phyloP scores from a whole-genome alignment of 1,140 invertebrate species.

The Formica selysi region DNA sequence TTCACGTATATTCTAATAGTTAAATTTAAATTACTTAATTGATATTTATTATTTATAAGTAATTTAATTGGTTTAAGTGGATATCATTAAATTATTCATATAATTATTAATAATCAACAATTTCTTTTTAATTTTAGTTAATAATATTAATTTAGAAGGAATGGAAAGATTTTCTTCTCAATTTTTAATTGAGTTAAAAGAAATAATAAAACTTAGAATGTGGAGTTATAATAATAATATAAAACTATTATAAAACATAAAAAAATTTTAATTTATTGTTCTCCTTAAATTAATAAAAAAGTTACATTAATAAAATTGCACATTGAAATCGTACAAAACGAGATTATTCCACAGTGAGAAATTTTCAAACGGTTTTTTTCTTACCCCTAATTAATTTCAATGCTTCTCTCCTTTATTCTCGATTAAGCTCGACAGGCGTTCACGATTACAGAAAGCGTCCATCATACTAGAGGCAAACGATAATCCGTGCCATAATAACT shows the following conservation, averaged over 20 bases:
- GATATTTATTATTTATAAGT: too few species aligned
- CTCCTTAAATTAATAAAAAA: background rate
- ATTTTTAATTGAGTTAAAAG: too few species aligned
- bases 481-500: slow-evolving; percentile 37
- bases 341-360: background rate
- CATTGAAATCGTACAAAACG: background rate
- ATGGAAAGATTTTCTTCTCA: too few species aligned
- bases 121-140: background rate
- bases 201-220: too few species aligned
- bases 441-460: slow-evolving; percentile 16
- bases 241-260: too few species aligned
- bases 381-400: slow-evolving; percentile 4
- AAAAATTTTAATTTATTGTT: background rate
- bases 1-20: background rate
- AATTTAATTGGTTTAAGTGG: too few species aligned
- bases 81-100: too few species aligned
- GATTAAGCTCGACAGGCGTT: background rate
- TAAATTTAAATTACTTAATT: too few species aligned
- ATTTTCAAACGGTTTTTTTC: background rate
- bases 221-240: too few species aligned
- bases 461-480: slow-evolving; percentile 26
- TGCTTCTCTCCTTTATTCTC: background rate
- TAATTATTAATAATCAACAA: background rate
- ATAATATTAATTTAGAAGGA: too few species aligned
- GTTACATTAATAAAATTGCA: background rate